A percentile compares a stretch with the other conserved stretches of the same genome.
Conservation (phyloP, 2,888 invertebrate species). For the Amblyteles armatorius region DNA sequence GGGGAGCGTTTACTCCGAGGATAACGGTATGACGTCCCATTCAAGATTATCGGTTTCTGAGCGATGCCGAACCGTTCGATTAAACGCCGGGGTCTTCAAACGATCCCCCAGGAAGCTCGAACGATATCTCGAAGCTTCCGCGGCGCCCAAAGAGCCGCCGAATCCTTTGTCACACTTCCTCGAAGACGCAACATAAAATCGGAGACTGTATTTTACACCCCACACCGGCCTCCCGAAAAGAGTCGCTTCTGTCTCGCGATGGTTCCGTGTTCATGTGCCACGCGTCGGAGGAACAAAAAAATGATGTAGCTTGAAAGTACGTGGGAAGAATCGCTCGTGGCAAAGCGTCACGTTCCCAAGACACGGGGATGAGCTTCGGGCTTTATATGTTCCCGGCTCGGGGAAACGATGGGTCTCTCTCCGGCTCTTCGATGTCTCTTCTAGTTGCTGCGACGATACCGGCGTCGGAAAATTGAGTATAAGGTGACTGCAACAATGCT, state of each 20-base stretch:
- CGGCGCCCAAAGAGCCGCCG: not conserved
- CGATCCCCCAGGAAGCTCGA: not conserved
- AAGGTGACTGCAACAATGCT: too few species aligned
- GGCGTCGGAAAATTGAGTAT: conserved; percentile 5
- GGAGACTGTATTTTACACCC: conserved; percentile 10
- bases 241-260: conserved; percentile 36
- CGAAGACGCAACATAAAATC: conserved; percentile 11
- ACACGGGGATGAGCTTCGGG: conserved; percentile 38
- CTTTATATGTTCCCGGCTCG: conserved; percentile 33
- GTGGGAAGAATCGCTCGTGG: conserved; percentile 76
- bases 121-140: not conserved
- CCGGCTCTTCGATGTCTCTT: not conserved
- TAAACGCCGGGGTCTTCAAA: conserved; percentile 12
- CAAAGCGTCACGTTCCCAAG: conserved; percentile 57
- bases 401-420: conserved; percentile 13
- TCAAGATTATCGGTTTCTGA: conserved; percentile 38
- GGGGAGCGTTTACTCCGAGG: not conserved
- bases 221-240: not conserved
- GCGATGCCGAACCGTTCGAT: conserved; percentile 27
- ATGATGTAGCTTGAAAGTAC: conserved; percentile 80
- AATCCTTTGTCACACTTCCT: not conserved
- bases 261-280: conserved; percentile 18
- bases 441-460: not conserved
- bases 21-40: conserved; percentile 46
- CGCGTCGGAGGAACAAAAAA: conserved; percentile 68